phyloP scores from a whole-genome alignment of 1,140 invertebrate genomes.

The Drosophila repletoides region DNA sequence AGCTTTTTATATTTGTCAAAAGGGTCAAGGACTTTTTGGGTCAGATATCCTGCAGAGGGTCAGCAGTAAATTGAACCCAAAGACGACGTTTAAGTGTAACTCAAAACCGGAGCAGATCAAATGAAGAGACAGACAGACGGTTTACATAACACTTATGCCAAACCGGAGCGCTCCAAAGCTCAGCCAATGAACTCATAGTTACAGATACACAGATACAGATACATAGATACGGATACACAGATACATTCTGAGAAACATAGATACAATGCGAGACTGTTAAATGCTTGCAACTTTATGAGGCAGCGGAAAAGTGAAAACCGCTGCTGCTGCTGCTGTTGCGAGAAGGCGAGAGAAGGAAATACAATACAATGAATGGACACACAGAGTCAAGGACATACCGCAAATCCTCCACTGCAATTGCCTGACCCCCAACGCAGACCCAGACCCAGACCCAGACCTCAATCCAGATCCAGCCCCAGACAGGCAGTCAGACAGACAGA shows the following conservation, averaged over 20 bases:
- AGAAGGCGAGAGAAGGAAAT: constrained; percentile 34
- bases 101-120: constrained; percentile 19
- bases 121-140: constrained; percentile 55
- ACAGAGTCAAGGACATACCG: constrained; percentile 71
- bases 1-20: constrained; percentile 11
- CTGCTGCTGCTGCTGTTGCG: too few relatives aligned
- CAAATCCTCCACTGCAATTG: constrained; percentile 42
- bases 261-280: constrained; percentile 48
- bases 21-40: constrained; percentile 18
- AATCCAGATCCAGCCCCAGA: background rate
- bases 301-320: constrained; percentile 69
- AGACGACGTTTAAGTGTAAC: constrained; percentile 33
- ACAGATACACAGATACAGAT: constrained; percentile 7
- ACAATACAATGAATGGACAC: constrained; percentile 62
- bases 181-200: constrained; percentile 59
- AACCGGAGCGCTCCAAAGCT: constrained; percentile 18
- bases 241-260: background rate
- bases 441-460: background rate
- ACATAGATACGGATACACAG: constrained; percentile 5
- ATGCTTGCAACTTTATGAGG: constrained; percentile 75
- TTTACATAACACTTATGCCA: constrained; percentile 60
- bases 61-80: background rate
- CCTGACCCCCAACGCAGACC: background rate
- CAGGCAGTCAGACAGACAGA: constrained; percentile 16
- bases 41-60: background rate